Evolutionary conservation across 1,140 invertebrate genomes (phyloP).

Genomic region (Lepidotrigona ventralis): DNA sequence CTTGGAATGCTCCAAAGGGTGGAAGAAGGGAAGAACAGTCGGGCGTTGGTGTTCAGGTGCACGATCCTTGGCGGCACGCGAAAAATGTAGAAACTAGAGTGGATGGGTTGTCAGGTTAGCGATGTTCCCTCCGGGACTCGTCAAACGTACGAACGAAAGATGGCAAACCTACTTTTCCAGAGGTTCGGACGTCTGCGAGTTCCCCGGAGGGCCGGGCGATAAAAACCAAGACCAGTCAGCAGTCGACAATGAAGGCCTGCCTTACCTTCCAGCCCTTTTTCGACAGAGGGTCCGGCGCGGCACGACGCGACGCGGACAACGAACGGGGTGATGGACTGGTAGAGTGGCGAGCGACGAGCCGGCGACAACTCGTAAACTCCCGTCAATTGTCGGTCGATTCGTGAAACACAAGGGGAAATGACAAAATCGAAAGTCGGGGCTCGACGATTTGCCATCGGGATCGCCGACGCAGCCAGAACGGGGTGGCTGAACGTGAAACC

Average conservation of each 20-base stretch:
- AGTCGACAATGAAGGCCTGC: conserved; percentile 65
- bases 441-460: conserved; percentile 25
- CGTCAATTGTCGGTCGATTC: conserved; percentile 51
- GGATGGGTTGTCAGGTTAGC: conserved; percentile 70
- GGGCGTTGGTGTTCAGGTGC: conserved; percentile 21
- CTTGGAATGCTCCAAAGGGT: not conserved
- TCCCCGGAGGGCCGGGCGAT: conserved; percentile 65
- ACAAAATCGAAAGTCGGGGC: conserved; percentile 32
- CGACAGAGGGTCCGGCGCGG: conserved; percentile 21
- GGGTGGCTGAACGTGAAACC: not conserved
- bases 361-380: conserved; percentile 57
- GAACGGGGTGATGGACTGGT: not conserved
- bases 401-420: conserved; percentile 44
- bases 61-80: not conserved
- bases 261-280: conserved; percentile 49
- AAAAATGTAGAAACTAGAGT: conserved; percentile 52
- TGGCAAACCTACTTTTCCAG: conserved; percentile 66
- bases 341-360: not conserved
- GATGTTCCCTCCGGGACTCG: conserved; percentile 71
- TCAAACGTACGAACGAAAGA: conserved; percentile 67
- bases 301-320: too few species aligned
- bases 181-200: conserved; percentile 51
- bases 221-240: conserved; percentile 71
- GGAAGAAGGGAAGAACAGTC: not conserved
- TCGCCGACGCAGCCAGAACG: not conserved